These are phyloP conservation scores for Drosophila malerkotliana DNA, from an alignment of 1,140 invertebrate species.

Conservation along the genomic window DNA sequence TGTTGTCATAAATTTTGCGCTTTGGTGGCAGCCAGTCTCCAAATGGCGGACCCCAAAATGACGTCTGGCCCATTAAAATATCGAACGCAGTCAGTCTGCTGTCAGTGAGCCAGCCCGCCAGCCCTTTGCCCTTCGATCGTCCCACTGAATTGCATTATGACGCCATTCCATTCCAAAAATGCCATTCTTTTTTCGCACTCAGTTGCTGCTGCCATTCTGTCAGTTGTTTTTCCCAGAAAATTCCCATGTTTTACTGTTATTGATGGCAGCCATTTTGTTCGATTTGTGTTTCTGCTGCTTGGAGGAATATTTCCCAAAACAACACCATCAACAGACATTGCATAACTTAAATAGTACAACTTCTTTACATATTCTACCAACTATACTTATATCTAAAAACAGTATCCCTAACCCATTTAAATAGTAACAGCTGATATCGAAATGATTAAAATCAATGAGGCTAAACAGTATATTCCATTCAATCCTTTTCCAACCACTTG, in stretches of 20 bases:
- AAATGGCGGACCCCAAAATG: conserved; percentile 68
- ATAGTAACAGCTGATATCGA: conserved; percentile 12
- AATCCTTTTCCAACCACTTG: conserved; percentile 6
- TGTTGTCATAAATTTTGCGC: conserved; percentile 80
- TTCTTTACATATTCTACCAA: neutral
- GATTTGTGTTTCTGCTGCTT: conserved; percentile 27
- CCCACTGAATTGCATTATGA: conserved; percentile 57
- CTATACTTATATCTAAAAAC: neutral
- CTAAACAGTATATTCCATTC: conserved; percentile 16
- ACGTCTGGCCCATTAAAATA: conserved; percentile 81
- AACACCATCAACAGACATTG: neutral
- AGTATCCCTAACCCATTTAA: neutral
- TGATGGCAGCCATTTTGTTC: conserved; percentile 65
- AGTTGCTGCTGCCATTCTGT: conserved; percentile 23
- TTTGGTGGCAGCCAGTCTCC: conserved; percentile 62
- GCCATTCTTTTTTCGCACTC: conserved; percentile 42
- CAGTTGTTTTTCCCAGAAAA: conserved; percentile 37
- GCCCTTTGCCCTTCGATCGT: conserved; percentile 9
- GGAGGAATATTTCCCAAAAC: neutral
- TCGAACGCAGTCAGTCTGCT: conserved; percentile 59
- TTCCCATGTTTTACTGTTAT: conserved; percentile 58
- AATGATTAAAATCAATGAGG: conserved; percentile 21
- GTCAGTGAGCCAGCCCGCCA: conserved; percentile 2
- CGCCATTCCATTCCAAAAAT: conserved; percentile 60
- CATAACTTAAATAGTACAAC: neutral